Percentiles rank a stretch among this genome's conserved stretches.
Conservation (phyloP, 2,113 vertebrate genomes). For the Saguinus imperator region DNA sequence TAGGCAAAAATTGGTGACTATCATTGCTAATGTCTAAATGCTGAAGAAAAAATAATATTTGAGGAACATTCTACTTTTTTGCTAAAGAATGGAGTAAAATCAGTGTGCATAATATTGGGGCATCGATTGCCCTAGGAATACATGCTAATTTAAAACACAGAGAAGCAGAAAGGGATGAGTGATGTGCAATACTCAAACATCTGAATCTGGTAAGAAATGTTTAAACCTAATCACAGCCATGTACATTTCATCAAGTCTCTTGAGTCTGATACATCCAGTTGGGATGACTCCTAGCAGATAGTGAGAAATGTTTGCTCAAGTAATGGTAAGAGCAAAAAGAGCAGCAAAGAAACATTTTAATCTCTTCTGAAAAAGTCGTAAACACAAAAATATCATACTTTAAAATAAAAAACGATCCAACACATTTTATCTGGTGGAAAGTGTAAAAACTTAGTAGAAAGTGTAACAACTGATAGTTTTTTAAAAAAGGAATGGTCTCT, state of each 20-base stretch:
- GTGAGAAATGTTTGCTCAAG: background rate
- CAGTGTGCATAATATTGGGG: background rate
- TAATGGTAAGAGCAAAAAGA: slow-evolving; percentile 18
- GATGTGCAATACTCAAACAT: background rate
- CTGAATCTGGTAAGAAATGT: background rate
- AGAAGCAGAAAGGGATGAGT: background rate
- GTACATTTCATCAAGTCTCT: slow-evolving; percentile 45
- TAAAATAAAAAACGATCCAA: background rate
- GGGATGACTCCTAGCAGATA: background rate
- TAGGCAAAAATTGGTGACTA: background rate
- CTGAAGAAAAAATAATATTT: background rate
- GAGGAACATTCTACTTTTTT: slow-evolving; percentile 19
- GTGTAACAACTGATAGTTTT: background rate
- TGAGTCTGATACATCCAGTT: background rate
- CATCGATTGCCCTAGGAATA: background rate
- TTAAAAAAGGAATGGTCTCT: background rate
- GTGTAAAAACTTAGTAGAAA: slow-evolving; percentile 20
- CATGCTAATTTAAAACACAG: slow-evolving; percentile 41
- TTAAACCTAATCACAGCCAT: background rate
- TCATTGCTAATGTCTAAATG: slow-evolving; percentile 11
- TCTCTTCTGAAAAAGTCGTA: background rate
- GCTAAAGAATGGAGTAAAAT: background rate
- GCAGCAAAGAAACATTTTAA: slow-evolving; percentile 40
- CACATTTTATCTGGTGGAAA: slow-evolving; percentile 31
- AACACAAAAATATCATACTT: background rate